Evolutionary conservation across 2,797 vertebrate species (phyloP).

Genomic region (Pipistrellus pipistrellus): DNA sequence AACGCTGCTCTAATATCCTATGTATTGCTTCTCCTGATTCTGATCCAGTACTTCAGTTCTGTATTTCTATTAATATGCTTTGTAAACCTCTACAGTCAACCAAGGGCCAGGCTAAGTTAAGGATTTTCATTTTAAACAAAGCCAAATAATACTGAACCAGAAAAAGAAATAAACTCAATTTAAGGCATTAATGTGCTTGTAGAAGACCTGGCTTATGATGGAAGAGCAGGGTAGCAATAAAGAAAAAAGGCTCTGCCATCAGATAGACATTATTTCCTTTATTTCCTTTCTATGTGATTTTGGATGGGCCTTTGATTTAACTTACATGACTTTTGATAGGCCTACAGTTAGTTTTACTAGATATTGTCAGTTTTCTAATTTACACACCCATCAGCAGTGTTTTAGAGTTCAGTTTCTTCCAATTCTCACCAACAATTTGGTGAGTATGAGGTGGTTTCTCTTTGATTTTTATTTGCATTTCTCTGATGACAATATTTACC

Average conservation of each 20-base stretch:
- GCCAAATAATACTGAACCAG: not conserved
- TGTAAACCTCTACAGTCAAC: not conserved
- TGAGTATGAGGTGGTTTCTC: not conserved
- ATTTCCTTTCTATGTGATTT: not conserved
- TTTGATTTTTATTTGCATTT: slow-evolving; percentile 1
- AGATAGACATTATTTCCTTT: not conserved
- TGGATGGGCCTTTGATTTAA: not conserved
- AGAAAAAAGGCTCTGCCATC: not conserved
- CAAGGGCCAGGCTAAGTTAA: not conserved
- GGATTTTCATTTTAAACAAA: slow-evolving; percentile 51
- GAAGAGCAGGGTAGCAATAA: not conserved
- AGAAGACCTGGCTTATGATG: not conserved
- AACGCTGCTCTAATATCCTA: slow-evolving; percentile 25
- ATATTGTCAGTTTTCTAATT: slow-evolving; percentile 17
- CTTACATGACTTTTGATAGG: not conserved
- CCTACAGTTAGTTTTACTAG: not conserved
- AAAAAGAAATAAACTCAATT: not conserved
- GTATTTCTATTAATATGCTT: not conserved
- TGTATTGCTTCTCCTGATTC: not conserved
- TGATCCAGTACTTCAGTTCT: slow-evolving; percentile 36
- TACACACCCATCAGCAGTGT: not conserved
- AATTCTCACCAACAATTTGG: not conserved
- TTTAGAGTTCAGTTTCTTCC: not conserved
- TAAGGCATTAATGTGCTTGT: slow-evolving; percentile 28
- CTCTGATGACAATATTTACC: not conserved